phyloP scores from a whole-genome alignment of 1,140 invertebrate species.

The Stenopsyche tienmushanensis region DNA sequence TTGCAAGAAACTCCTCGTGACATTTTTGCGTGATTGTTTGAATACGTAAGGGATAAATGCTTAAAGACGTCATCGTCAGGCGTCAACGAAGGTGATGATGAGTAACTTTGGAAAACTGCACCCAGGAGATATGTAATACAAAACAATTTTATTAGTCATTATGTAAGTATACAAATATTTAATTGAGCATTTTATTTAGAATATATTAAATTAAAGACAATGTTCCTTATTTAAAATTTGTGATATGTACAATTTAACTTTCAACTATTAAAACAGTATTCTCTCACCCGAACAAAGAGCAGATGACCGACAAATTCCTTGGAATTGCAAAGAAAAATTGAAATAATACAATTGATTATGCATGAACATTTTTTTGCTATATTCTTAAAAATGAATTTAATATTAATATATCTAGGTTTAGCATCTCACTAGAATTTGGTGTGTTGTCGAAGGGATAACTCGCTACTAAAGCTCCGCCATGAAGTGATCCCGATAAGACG shows the following conservation, averaged over 20 bases:
- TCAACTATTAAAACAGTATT: conserved; percentile 25
- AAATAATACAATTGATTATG: not conserved
- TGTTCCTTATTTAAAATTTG: no score
- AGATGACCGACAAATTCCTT: conserved; percentile 81
- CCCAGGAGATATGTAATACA: conserved; percentile 58
- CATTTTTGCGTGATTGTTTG: conserved; percentile 87
- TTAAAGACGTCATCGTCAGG: conserved; percentile 95
- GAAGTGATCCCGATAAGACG: conserved; percentile 85
- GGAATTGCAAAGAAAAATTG: conserved; percentile 14
- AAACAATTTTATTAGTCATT: conserved; percentile 27
- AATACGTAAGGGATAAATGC: conserved; percentile 85
- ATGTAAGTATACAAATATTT: conserved; percentile 18
- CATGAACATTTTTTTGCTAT: not conserved
- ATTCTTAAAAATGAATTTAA: not conserved
- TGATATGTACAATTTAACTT: no score
- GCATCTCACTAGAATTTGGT: conserved; percentile 81
- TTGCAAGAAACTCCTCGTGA: conserved; percentile 79
- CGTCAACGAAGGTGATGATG: conserved; percentile 74
- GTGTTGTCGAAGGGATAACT: conserved; percentile 93
- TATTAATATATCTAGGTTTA: conserved; percentile 1
- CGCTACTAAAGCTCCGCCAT: conserved; percentile 89
- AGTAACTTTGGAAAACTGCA: conserved; percentile 78
- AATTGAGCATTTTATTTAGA: conserved; percentile 2
- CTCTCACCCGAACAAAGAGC: conserved; percentile 76
- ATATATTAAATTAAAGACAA: conserved; percentile 3